These are phyloP conservation scores for Boleophthalmus pectinirostris DNA, from an alignment of 2,113 vertebrate genomes.

Conservation along the genomic window DNA sequence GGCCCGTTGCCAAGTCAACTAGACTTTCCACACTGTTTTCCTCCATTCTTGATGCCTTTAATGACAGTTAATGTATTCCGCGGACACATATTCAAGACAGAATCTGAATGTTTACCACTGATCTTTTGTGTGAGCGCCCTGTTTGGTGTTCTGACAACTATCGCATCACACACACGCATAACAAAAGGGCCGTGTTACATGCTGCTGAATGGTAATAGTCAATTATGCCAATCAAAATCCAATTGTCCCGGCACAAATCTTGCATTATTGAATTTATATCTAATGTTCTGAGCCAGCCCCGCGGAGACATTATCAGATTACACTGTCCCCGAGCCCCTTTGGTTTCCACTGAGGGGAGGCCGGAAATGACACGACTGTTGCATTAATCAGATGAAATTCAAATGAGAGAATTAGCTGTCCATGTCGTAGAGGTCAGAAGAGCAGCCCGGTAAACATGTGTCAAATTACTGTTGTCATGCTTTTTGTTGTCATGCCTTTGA, in stretches of 20 bases:
- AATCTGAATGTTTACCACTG: slow-evolving; percentile 31
- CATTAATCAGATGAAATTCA: slow-evolving; percentile 42
- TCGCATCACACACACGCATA: slow-evolving; percentile 45
- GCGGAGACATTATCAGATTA: slow-evolving; percentile 54
- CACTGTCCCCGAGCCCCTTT: slow-evolving; percentile 32
- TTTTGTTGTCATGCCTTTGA: too few species aligned
- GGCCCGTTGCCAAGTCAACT: neutral
- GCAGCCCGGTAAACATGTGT: slow-evolving; percentile 32
- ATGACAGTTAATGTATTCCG: slow-evolving; percentile 37
- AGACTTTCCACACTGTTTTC: neutral
- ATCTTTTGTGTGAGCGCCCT: slow-evolving; percentile 32
- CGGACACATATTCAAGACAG: slow-evolving; percentile 21
- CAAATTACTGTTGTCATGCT: too few species aligned
- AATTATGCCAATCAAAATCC: slow-evolving; percentile 74
- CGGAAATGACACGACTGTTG: slow-evolving; percentile 50
- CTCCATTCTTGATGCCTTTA: slow-evolving; percentile 7
- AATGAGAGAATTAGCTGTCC: slow-evolving; percentile 31
- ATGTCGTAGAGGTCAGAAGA: slow-evolving; percentile 32
- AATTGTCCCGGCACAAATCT: slow-evolving; percentile 63
- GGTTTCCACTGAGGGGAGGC: slow-evolving; percentile 21
- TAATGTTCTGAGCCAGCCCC: slow-evolving; percentile 59
- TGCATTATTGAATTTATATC: slow-evolving; percentile 60
- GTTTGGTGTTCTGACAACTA: slow-evolving; percentile 54
- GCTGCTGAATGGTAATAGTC: slow-evolving; percentile 64
- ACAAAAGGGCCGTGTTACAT: slow-evolving; percentile 52